Conservation (phyloP, 2,888 invertebrate genomes). For the Plemyria rubiginata region DNA sequence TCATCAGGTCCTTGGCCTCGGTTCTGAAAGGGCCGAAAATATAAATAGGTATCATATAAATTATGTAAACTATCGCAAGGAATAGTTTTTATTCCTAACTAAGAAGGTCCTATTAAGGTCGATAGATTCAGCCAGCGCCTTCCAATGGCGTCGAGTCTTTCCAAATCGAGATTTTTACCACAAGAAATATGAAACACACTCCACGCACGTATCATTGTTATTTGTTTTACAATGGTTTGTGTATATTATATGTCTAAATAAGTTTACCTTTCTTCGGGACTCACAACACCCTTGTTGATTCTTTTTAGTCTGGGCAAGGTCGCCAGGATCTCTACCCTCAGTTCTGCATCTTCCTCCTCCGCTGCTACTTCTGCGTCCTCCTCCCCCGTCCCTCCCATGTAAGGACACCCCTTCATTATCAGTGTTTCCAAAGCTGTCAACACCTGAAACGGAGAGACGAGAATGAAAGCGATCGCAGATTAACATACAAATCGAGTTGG, state of each 20-base stretch:
- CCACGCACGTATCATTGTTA: too few relatives aligned
- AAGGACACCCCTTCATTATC: constrained; percentile 83
- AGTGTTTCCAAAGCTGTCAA: constrained; percentile 78
- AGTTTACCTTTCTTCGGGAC: constrained; percentile 78
- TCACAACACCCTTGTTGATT: constrained; percentile 81
- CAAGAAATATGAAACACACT: too few relatives aligned
- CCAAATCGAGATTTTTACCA: too few relatives aligned
- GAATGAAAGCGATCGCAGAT: not conserved
- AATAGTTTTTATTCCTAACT: too few relatives aligned
- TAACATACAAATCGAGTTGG: not conserved
- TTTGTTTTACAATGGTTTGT: too few relatives aligned
- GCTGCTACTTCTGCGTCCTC: constrained; percentile 60
- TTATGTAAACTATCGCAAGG: too few relatives aligned
- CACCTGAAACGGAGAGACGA: constrained; percentile 48
- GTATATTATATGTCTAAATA: not conserved
- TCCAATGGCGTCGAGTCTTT: too few relatives aligned
- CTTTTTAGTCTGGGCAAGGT: constrained; percentile 81
- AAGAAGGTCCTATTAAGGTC: too few relatives aligned
- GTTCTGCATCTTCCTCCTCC: constrained; percentile 67
- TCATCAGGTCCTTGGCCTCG: constrained; percentile 70
- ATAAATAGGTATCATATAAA: not conserved
- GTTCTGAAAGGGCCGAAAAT: constrained; percentile 46
- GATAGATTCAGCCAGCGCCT: too few relatives aligned
- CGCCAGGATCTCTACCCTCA: constrained; percentile 78
- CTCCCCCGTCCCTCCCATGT: constrained; percentile 76